These are phyloP conservation scores for Aptenodytes forsteri DNA, from an alignment of 2,113 vertebrate genomes.

Conservation along the genomic window DNA sequence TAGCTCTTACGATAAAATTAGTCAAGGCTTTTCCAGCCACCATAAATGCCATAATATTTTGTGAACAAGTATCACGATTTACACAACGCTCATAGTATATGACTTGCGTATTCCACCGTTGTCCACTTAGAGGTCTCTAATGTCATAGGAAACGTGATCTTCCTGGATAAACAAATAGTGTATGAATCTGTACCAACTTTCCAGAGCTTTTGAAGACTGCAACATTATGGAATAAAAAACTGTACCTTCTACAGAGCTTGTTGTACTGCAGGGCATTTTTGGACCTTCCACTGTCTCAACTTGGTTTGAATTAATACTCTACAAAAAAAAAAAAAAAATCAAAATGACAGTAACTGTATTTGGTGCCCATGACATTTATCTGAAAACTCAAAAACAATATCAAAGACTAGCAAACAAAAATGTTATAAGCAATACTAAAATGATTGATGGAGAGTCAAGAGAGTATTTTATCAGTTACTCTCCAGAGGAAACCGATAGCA, in stretches of 20 bases:
- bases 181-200: neutral
- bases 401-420: neutral
- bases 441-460: neutral
- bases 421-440: neutral
- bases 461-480: neutral
- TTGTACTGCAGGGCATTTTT: slow-evolving; percentile 30
- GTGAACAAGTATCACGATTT: neutral
- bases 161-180: neutral
- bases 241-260: slow-evolving; percentile 61
- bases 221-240: neutral
- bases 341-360: neutral
- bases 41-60: neutral
- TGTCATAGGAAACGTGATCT: neutral
- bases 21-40: neutral
- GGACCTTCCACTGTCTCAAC: slow-evolving; percentile 18
- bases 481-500: neutral
- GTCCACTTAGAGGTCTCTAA: neutral
- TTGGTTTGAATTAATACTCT: slow-evolving; percentile 64
- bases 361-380: neutral
- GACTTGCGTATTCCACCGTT: neutral
- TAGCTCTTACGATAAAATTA: neutral
- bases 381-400: neutral
- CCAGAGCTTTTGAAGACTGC: neutral
- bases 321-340: neutral
- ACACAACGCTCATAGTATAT: neutral